Percentiles rank a stretch among this genome's conserved stretches.
Conservation (phyloP, 2,888 invertebrate genomes). For the Eilema caniola region DNA sequence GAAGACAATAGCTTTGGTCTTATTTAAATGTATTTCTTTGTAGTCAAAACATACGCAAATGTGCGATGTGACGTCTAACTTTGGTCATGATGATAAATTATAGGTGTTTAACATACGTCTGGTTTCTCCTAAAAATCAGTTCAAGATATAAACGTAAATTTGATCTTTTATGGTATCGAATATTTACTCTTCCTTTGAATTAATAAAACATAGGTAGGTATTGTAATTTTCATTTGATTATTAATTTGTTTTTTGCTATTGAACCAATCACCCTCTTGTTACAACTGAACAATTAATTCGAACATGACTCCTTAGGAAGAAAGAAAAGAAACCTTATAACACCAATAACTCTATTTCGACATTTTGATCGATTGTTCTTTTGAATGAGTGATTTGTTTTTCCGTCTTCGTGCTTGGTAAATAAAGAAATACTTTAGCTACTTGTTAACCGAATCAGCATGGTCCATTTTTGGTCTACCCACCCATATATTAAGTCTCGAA, state of each 20-base stretch:
- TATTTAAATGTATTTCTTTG: no score
- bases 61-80: not conserved
- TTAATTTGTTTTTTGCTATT: not conserved
- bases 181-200: no score
- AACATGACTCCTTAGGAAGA: not conserved
- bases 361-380: not conserved
- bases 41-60: not conserved
- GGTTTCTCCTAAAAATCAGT: no score
- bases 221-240: no score
- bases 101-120: no score
- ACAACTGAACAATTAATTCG: not conserved
- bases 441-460: not conserved
- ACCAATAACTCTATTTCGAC: not conserved
- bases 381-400: constrained; percentile 2
- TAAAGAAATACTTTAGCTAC: not conserved
- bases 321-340: not conserved
- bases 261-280: not conserved
- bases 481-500: not conserved
- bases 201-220: no score
- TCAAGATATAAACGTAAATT: no score
- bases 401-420: not conserved
- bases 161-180: no score
- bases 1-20: no score
- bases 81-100: not conserved
- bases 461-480: not conserved